These are phyloP conservation scores for Erebia aethiops DNA, from an alignment of 2,888 invertebrate genomes.

Conservation along the genomic window DNA sequence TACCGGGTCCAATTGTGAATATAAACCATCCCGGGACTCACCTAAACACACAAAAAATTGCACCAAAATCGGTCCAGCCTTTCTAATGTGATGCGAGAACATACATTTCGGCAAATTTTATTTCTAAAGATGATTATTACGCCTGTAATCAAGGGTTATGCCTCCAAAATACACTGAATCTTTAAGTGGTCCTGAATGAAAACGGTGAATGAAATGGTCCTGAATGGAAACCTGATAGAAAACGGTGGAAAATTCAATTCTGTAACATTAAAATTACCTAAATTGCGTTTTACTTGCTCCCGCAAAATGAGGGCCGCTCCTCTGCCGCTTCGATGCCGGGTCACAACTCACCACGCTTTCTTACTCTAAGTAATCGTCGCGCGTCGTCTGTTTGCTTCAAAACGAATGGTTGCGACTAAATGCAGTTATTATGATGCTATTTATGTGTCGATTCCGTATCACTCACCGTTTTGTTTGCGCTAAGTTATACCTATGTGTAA, in stretches of 20 bases:
- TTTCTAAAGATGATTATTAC: too few species aligned
- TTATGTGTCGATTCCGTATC: slow-evolving; percentile 43
- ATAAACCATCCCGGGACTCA: too few species aligned
- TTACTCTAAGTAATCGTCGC: slow-evolving; percentile 51
- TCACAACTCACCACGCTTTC: slow-evolving; percentile 69
- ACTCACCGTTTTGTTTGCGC: slow-evolving; percentile 28
- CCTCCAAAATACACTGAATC: not conserved
- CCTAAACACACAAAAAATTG: too few species aligned
- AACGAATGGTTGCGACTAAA: slow-evolving; percentile 47
- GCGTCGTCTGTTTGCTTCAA: slow-evolving; percentile 43
- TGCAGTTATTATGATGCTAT: slow-evolving; percentile 47
- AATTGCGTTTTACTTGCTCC: slow-evolving; percentile 14
- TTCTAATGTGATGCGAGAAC: too few species aligned
- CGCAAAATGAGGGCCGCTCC: slow-evolving; percentile 32
- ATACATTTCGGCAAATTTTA: too few species aligned
- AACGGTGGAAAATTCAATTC: slow-evolving; percentile 29
- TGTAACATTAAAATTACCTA: not conserved
- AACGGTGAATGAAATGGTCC: too few species aligned
- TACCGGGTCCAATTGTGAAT: too few species aligned
- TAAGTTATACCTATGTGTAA: not conserved
- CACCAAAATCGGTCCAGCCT: too few species aligned
- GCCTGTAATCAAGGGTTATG: not conserved
- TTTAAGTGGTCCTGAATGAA: not conserved
- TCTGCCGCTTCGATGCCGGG: slow-evolving; percentile 44
- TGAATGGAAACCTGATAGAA: too few species aligned